Conservation (phyloP, 2,797 vertebrate genomes). For the Cuniculus paca region DNA sequence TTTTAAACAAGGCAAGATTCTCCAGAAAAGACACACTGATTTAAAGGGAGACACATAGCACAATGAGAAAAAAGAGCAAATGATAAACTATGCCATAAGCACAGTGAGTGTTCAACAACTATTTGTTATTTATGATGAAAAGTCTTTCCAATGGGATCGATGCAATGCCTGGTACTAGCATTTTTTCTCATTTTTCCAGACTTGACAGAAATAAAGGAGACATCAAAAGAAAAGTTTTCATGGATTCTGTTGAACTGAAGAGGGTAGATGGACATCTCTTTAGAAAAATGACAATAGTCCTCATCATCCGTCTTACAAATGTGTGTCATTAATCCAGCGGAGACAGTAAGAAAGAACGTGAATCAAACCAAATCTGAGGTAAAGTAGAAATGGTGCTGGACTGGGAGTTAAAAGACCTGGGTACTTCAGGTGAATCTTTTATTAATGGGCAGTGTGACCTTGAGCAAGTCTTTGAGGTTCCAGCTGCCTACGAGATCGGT, state of each 20-base stretch:
- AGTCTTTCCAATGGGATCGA: slow-evolving; percentile 70
- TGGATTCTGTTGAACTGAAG: slow-evolving; percentile 59
- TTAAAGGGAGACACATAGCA: neutral
- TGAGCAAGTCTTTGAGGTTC: slow-evolving; percentile 57
- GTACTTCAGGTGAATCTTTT: slow-evolving; percentile 1
- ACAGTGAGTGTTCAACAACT: slow-evolving; percentile 53
- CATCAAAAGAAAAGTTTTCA: slow-evolving; percentile 71
- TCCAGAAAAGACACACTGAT: neutral
- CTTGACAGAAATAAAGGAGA: slow-evolving; percentile 78
- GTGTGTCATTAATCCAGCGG: slow-evolving; percentile 68
- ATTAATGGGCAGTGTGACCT: slow-evolving; percentile 38
- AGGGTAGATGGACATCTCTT: slow-evolving; percentile 80
- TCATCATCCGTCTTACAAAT: slow-evolving; percentile 72
- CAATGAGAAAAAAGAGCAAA: slow-evolving; percentile 56
- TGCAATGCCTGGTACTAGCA: slow-evolving; percentile 3
- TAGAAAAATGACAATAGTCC: slow-evolving; percentile 76
- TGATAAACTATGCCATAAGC: slow-evolving; percentile 35
- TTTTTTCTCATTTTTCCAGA: slow-evolving; percentile 71
- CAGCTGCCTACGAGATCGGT: neutral
- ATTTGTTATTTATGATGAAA: slow-evolving; percentile 74
- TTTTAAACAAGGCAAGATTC: slow-evolving; percentile 36
- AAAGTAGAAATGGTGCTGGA: neutral
- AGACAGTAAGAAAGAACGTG: slow-evolving; percentile 63
- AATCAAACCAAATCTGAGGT: slow-evolving; percentile 57
- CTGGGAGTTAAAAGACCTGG: slow-evolving; percentile 23